phyloP scores from a whole-genome alignment of 2,797 vertebrate species.

The Sebastes matsubarae region DNA sequence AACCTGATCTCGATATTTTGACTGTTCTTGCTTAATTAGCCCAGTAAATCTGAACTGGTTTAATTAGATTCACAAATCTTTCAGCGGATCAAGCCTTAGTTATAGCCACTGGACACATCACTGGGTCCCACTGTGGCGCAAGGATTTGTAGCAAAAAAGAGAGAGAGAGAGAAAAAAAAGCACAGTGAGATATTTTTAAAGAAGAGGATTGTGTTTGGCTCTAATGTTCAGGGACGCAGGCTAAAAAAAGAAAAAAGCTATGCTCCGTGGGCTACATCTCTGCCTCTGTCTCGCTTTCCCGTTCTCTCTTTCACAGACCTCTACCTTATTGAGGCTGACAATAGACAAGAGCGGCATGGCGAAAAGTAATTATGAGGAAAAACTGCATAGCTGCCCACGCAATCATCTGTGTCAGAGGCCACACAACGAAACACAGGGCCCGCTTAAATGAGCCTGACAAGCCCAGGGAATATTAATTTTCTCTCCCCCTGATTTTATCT shows the following conservation, averaged over 20 bases:
- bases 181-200: slow-evolving; percentile 8
- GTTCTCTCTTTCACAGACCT: slow-evolving; percentile 41
- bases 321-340: slow-evolving; percentile 75
- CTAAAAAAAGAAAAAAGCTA: neutral
- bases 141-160: neutral
- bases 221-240: neutral
- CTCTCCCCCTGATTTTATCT: slow-evolving; percentile 68
- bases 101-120: slow-evolving; percentile 13
- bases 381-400: slow-evolving; percentile 75
- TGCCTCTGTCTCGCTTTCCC: slow-evolving; percentile 39
- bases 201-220: slow-evolving; percentile 14
- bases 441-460: slow-evolving; percentile 77
- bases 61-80: slow-evolving; percentile 43
- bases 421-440: slow-evolving; percentile 63
- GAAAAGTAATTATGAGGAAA: slow-evolving; percentile 80
- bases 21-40: slow-evolving; percentile 38
- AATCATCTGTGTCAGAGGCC: slow-evolving; percentile 79
- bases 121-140: neutral
- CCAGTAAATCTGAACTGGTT: slow-evolving; percentile 33
- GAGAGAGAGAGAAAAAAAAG: neutral
- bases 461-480: slow-evolving; percentile 76
- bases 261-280: slow-evolving; percentile 37
- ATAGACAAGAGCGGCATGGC: slow-evolving; percentile 69
- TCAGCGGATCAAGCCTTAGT: neutral
- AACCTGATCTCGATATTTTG: neutral